A percentile compares a stretch with the other conserved stretches of the same genome.
Evolutionary conservation across 2,888 invertebrate species (phyloP).

Genomic region (Stramonita haemastoma): DNA sequence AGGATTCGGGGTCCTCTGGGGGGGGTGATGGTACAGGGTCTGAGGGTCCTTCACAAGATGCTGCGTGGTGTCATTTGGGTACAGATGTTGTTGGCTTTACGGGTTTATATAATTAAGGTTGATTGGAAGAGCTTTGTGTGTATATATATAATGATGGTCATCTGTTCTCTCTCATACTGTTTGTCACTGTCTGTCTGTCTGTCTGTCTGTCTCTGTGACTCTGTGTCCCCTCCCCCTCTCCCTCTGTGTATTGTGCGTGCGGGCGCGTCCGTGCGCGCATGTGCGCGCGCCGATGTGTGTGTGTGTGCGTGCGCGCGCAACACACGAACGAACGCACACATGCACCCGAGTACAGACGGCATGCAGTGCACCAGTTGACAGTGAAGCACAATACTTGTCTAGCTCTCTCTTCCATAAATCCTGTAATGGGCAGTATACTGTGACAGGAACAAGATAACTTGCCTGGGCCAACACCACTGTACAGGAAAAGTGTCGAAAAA

Average conservation of each 20-base stretch:
- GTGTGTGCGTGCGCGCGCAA: neutral
- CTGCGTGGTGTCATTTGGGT: too few relatives aligned
- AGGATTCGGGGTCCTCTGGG: too few relatives aligned
- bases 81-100: too few relatives aligned
- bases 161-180: too few relatives aligned
- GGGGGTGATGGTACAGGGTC: too few relatives aligned
- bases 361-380: neutral
- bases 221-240: neutral
- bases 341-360: neutral
- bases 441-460: too few relatives aligned
- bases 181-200: neutral
- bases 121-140: neutral
- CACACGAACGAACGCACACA: neutral
- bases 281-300: neutral
- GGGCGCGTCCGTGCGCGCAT: neutral
- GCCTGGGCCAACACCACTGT: too few relatives aligned
- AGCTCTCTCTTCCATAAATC: neutral
- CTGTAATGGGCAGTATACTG: too few relatives aligned
- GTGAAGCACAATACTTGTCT: neutral
- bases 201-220: neutral
- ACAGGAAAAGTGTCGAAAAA: too few relatives aligned
- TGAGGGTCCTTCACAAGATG: too few relatives aligned
- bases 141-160: neutral
- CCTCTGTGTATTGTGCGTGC: neutral
- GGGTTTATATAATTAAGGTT: too few relatives aligned